Percentiles rank a stretch among this genome's conserved stretches.
These are phyloP conservation scores for Ophion obscuratus DNA, from an alignment of 2,888 invertebrate species.

Conservation along the genomic window DNA sequence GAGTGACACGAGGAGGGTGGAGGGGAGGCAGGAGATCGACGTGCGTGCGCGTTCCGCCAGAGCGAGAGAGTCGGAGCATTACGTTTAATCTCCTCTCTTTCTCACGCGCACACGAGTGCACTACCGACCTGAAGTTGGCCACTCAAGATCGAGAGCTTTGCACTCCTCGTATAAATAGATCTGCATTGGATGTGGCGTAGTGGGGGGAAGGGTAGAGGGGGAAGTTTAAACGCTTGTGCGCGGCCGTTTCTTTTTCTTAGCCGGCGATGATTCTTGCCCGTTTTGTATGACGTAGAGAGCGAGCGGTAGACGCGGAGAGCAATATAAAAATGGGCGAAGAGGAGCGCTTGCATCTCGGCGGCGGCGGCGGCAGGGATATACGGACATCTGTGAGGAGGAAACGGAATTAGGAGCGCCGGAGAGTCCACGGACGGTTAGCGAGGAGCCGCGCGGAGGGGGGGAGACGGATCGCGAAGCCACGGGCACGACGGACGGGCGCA, in stretches of 20 bases:
- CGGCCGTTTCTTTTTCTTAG: background rate
- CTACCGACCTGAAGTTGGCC: conserved; percentile 46
- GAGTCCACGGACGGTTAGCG: conserved; percentile 14
- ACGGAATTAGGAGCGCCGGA: conserved; percentile 12
- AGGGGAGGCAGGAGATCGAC: conserved; percentile 56
- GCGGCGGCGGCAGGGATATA: background rate
- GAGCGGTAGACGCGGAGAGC: background rate
- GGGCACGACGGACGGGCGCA: conserved; percentile 70
- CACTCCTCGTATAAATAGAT: background rate
- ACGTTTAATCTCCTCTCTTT: background rate
- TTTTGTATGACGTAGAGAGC: background rate
- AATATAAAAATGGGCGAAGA: background rate
- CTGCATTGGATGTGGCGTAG: background rate
- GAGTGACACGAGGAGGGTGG: conserved; percentile 66
- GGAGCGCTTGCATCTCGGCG: background rate
- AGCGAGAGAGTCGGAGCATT: conserved; percentile 29
- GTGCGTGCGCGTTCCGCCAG: conserved; percentile 45
- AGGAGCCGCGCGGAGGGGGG: conserved; percentile 10
- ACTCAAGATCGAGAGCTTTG: conserved; percentile 29
- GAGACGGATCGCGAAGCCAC: conserved; percentile 64
- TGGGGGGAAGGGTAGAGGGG: too few species aligned
- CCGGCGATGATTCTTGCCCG: background rate
- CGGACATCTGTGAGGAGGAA: background rate
- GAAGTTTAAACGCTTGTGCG: too few species aligned
- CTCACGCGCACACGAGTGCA: conserved; percentile 16